Percentiles rank a stretch among this genome's conserved stretches.
Conservation (phyloP, 1,140 invertebrate genomes). For the Philopotamus ludificatus region DNA sequence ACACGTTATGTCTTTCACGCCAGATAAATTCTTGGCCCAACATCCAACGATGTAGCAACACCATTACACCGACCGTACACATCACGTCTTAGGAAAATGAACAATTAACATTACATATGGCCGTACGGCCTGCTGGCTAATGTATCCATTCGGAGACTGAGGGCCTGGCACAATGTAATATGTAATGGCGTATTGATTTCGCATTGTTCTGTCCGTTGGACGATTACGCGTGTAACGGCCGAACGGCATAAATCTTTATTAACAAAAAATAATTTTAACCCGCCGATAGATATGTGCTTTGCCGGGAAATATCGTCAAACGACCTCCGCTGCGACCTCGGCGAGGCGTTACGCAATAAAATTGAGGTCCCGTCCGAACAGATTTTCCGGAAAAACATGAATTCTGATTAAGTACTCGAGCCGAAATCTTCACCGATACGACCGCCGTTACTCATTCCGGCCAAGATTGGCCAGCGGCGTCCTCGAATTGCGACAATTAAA, state of each 20-base stretch:
- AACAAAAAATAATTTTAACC: neutral
- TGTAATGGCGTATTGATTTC: neutral
- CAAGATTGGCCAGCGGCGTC: neutral
- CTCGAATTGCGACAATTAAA: neutral
- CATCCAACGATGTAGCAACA: too few species aligned
- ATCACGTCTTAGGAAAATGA: neutral
- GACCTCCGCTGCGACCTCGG: too few species aligned
- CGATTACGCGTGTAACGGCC: neutral
- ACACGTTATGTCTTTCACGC: too few species aligned
- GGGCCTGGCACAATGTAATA: neutral
- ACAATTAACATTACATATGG: neutral
- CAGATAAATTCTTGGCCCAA: too few species aligned
- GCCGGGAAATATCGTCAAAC: too few species aligned
- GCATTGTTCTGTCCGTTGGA: neutral
- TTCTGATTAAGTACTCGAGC: neutral
- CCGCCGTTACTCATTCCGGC: neutral
- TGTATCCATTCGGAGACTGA: neutral
- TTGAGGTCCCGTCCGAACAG: neutral
- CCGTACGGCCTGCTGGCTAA: neutral
- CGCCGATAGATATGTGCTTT: neutral
- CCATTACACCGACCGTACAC: too few species aligned
- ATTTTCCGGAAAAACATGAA: slow-evolving; percentile 1
- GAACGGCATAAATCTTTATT: neutral
- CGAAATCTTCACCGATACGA: neutral
- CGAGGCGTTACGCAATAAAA: neutral